A percentile compares a stretch with the other conserved stretches of the same genome.
phyloP scores from a whole-genome alignment of 2,888 invertebrate genomes.

The Orchestes rusci region DNA sequence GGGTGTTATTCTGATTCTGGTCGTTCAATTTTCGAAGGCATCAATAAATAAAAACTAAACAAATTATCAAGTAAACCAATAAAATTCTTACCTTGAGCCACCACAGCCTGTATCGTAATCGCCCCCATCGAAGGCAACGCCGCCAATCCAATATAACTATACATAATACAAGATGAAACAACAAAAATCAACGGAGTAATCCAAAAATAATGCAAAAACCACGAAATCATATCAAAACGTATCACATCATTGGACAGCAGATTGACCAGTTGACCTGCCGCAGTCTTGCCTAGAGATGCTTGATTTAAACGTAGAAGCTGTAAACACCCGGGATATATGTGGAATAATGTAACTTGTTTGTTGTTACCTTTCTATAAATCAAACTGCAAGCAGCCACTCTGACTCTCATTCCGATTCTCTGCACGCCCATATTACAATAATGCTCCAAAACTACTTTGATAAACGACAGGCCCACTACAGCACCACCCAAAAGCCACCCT shows the following conservation, averaged over 20 bases:
- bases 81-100: constrained; percentile 44
- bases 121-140: constrained; percentile 56
- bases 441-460: constrained; percentile 58
- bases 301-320: constrained; percentile 57
- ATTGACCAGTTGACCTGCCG: constrained; percentile 77
- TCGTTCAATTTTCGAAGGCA: too few relatives aligned
- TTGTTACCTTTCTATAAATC: constrained; percentile 71
- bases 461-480: constrained; percentile 53
- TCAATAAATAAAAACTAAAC: too few relatives aligned
- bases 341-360: too few relatives aligned
- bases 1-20: too few relatives aligned
- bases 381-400: constrained; percentile 72
- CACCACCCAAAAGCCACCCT: constrained; percentile 61
- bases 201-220: constrained; percentile 71
- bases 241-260: constrained; percentile 80
- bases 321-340: too few relatives aligned
- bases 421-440: constrained; percentile 50
- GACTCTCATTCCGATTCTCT: constrained; percentile 68
- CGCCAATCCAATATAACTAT: constrained; percentile 48
- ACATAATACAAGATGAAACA: constrained; percentile 56
- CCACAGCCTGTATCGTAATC: constrained; percentile 48
- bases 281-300: constrained; percentile 70
- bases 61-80: constrained; percentile 1
- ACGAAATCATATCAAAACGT: constrained; percentile 65
- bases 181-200: constrained; percentile 69